These are phyloP conservation scores for Scalopus aquaticus DNA, from an alignment of 2,113 vertebrate species.

Conservation along the genomic window DNA sequence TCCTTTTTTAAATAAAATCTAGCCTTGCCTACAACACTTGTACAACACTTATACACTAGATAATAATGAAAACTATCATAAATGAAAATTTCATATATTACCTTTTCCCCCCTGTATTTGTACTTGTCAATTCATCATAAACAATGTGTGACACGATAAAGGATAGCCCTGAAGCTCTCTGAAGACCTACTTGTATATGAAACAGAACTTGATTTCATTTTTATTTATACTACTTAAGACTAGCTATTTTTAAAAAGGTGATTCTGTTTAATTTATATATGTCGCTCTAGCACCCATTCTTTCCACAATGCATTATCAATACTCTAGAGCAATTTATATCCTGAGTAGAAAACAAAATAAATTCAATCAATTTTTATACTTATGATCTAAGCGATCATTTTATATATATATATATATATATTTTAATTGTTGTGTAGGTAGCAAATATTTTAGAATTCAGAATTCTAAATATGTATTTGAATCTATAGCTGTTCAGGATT, in stretches of 20 bases:
- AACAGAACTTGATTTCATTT: background rate
- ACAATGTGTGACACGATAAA: background rate
- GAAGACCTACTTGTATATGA: background rate
- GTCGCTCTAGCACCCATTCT: background rate
- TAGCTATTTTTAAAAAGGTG: background rate
- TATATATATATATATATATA: no score
- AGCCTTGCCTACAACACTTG: background rate
- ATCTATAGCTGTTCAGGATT: background rate
- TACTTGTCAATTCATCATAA: background rate
- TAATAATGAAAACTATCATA: constrained; percentile 9
- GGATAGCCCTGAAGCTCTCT: background rate
- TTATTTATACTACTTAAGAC: background rate
- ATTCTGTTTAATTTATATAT: background rate
- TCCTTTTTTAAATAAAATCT: background rate
- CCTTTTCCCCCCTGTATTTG: background rate
- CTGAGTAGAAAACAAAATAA: background rate
- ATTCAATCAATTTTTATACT: background rate
- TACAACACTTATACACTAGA: background rate
- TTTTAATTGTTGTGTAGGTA: background rate
- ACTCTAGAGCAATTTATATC: background rate
- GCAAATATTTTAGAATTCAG: background rate
- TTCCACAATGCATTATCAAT: background rate
- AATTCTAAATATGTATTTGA: background rate
- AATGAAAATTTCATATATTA: background rate
- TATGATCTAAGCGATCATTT: background rate